A percentile compares a stretch with the other conserved stretches of the same genome.
These are phyloP conservation scores for Drosophila varians DNA, from an alignment of 1,140 invertebrate genomes.

Conservation along the genomic window DNA sequence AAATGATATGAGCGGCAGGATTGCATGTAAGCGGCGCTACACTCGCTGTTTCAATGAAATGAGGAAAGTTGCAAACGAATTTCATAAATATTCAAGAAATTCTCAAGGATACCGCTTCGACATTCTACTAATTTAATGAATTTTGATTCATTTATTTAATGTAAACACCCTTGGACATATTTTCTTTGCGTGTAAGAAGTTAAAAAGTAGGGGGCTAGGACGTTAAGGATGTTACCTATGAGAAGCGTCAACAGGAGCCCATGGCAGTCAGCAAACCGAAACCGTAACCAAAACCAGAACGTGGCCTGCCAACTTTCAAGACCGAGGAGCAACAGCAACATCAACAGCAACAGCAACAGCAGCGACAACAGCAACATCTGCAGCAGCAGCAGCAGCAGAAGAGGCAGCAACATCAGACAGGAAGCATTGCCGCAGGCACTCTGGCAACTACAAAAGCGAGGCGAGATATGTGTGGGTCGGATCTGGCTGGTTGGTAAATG, in stretches of 20 bases:
- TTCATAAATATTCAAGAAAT: neutral
- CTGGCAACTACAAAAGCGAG: conserved; percentile 38
- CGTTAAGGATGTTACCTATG: conserved; percentile 1
- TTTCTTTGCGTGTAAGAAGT: neutral
- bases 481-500: conserved; percentile 43
- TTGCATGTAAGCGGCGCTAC: conserved; percentile 20
- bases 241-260: conserved; percentile 40
- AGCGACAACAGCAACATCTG: conserved; percentile 18
- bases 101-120: neutral
- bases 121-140: neutral
- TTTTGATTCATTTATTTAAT: neutral
- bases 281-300: conserved; percentile 46
- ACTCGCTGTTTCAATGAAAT: neutral
- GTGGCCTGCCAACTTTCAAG: conserved; percentile 44
- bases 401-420: conserved; percentile 32
- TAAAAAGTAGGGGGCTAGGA: no score
- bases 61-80: neutral
- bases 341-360: neutral
- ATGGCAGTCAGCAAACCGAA: conserved; percentile 42
- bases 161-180: neutral
- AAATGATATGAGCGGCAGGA: conserved; percentile 34
- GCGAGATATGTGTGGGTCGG: conserved; percentile 5
- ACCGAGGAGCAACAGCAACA: conserved; percentile 7
- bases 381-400: conserved; percentile 13
- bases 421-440: conserved; percentile 31